Evolutionary conservation across 2,113 vertebrate species (phyloP).

Genomic region (Tonatia bakeri): DNA sequence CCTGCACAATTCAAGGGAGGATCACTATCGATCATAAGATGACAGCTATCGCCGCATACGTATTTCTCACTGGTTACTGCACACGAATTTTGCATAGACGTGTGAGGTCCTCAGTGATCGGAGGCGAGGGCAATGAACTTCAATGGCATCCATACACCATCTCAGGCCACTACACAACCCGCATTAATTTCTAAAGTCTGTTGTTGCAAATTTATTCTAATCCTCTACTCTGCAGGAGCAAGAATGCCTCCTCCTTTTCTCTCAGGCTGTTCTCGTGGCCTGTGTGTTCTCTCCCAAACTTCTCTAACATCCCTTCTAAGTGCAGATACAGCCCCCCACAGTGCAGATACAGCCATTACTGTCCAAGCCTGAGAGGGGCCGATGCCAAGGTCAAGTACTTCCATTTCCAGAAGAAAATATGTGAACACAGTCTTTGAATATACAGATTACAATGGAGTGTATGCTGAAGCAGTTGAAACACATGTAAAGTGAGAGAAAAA

Average conservation of each 20-base stretch:
- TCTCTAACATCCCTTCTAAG: neutral
- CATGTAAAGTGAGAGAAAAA: neutral
- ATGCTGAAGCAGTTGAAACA: neutral
- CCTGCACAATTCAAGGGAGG: neutral
- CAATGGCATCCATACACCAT: neutral
- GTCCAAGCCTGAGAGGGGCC: neutral
- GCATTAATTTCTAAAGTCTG: neutral
- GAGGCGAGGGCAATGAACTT: neutral
- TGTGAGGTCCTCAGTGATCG: neutral
- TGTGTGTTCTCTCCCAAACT: neutral
- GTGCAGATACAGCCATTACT: neutral
- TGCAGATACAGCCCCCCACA: neutral
- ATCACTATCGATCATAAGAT: neutral
- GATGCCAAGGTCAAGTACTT: neutral
- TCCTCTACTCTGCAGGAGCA: neutral
- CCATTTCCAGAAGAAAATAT: neutral
- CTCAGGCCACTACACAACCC: neutral
- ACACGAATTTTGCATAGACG: neutral
- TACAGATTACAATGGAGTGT: neutral
- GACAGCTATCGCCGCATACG: rapidly evolving
- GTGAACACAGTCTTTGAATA: neutral
- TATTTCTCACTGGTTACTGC: neutral
- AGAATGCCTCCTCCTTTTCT: neutral
- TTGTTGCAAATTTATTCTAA: neutral
- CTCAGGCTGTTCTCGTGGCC: neutral